Evolutionary conservation across 2,113 vertebrate genomes (phyloP).

Genomic region (Cyanocitta stelleri): DNA sequence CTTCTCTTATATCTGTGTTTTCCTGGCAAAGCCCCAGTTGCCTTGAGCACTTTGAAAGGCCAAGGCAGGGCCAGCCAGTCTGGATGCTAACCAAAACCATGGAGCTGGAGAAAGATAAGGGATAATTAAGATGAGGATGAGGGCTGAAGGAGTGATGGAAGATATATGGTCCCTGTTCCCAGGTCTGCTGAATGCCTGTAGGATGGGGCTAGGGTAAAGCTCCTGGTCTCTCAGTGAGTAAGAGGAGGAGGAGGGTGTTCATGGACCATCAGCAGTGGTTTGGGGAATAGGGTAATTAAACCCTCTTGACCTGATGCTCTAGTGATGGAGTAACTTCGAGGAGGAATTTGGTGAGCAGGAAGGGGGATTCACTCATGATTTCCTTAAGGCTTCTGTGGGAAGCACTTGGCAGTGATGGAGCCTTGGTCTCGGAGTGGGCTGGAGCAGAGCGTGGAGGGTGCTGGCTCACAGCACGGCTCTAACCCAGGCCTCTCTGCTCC

Average conservation of each 20-base stretch:
- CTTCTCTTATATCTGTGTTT: not conserved
- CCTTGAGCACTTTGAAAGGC: not conserved
- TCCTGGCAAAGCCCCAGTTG: not conserved
- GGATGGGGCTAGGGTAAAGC: not conserved
- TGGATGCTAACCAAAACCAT: not conserved
- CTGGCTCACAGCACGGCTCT: accelerated
- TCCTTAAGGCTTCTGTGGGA: not conserved
- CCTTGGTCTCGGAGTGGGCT: accelerated
- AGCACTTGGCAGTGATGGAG: not conserved
- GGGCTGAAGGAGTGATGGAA: not conserved
- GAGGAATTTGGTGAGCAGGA: not conserved
- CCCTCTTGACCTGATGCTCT: not conserved
- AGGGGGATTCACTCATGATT: not conserved
- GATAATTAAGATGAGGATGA: not conserved
- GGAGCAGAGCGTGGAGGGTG: accelerated
- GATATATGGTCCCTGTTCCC: not conserved
- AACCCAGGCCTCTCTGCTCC: not conserved
- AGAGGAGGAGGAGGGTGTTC: not conserved
- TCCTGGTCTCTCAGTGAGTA: not conserved
- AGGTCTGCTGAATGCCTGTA: not conserved
- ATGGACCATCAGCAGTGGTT: not conserved
- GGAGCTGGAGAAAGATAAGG: not conserved
- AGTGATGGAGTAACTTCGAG: not conserved
- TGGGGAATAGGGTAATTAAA: not conserved
- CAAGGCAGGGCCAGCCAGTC: not conserved